Percentiles rank a stretch among this genome's conserved stretches.
phyloP scores from a whole-genome alignment of 2,888 invertebrate genomes.

The Phengaris alcon region DNA sequence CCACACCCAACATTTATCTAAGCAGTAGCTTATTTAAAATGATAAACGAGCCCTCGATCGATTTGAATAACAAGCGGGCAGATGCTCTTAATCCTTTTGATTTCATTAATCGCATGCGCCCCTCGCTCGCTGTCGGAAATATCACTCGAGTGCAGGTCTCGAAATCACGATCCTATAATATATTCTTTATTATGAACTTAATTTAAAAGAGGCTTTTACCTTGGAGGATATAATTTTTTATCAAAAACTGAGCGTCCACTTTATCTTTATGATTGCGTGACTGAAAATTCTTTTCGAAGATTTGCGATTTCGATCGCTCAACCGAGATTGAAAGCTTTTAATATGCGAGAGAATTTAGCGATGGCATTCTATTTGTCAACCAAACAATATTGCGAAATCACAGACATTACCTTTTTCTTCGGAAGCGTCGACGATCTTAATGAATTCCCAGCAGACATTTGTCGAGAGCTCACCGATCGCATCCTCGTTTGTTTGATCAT shows the following conservation, averaged over 20 bases:
- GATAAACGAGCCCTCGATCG: constrained; percentile 78
- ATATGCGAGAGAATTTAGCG: constrained; percentile 42
- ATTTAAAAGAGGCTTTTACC: constrained; percentile 47
- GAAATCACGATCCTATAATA: constrained; percentile 59
- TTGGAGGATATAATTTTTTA: constrained; percentile 41
- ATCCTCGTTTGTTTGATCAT: constrained; percentile 68
- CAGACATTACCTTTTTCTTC: constrained; percentile 44
- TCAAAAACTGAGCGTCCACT: constrained; percentile 35
- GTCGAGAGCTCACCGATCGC: constrained; percentile 62
- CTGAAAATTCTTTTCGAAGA: constrained; percentile 49
- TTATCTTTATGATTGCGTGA: constrained; percentile 52
- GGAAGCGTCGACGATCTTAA: constrained; percentile 49
- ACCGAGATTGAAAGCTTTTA: constrained; percentile 36
- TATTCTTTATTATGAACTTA: constrained; percentile 61
- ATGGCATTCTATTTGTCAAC: constrained; percentile 49
- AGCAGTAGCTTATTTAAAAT: constrained; percentile 78
- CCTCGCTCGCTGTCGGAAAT: constrained; percentile 76
- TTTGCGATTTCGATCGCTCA: constrained; percentile 49
- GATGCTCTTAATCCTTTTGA: constrained; percentile 80
- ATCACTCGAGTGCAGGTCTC: constrained; percentile 71
- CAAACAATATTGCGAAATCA: constrained; percentile 54
- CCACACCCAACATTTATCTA: constrained; percentile 76
- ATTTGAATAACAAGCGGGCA: constrained; percentile 79
- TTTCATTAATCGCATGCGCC: constrained; percentile 79
- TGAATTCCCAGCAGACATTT: constrained; percentile 65